Base-by-base conservation (phyloP, 2,888 invertebrate genomes). In the Callosobruchus maculatus region DNA sequence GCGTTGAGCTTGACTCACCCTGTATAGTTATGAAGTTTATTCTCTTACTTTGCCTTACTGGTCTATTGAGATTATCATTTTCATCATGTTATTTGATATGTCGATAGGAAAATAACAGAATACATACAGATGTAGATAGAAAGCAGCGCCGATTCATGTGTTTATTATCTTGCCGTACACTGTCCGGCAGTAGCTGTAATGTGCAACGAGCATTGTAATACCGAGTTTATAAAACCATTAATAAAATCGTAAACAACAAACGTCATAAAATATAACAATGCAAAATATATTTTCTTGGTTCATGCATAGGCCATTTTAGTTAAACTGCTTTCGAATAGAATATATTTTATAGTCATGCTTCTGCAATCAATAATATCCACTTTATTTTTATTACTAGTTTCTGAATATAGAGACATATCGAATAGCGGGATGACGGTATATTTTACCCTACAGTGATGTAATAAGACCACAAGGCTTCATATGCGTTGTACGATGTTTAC, bases 181-280 rank as follows among this genome's bases (percentile, higher is more conserved):
- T 49, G 49, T 49, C 49, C 13, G 18, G 49, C 18, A 49, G 49
- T 49, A 49, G 49, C 49, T 49, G 49, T 18, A 49, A 49, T 49
- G 49, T 13, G 13, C 4, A 49, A 49, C 18, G 49, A 49, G 18
- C 49, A 49, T 49, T 49, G 13, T 49, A 49, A 49, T 49, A 49
- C 18, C 49, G 49, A 49, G 31, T 66, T 68, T 70, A 70, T 71
- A 5, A 31, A 72, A 31, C 68, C 30, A 74, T 72, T 72, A 74
- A 72, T 74, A 72, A 74, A 31, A 72, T 70, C 30, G 73, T 74
- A 72, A 73, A 73, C 75, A 68, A 74, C 66, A 76, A 73, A 73
- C 75, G 74, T 74, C 76, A 74, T 74, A 71, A 74, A 74, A 74
- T 74, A 71, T 71, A 74, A 74, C 72, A 71, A 71, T 70, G 68